A percentile compares a stretch with the other conserved stretches of the same genome.
phyloP scores from a whole-genome alignment of 2,797 vertebrate species.

The Tragopan temminckii region DNA sequence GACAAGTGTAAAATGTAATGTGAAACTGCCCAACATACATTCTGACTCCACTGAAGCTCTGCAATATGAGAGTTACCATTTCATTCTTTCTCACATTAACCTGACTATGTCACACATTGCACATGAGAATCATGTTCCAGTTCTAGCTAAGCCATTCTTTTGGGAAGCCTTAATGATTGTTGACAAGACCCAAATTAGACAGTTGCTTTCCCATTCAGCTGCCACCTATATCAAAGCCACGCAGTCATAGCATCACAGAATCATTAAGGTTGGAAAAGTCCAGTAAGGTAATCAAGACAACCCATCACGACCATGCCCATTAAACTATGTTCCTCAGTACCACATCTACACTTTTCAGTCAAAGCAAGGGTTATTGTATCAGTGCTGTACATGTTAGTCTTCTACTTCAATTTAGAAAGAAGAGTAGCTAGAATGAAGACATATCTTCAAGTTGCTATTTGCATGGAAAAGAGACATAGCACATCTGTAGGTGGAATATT shows the following conservation, averaged over 20 bases:
- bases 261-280: too few species aligned
- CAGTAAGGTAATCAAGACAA: too few species aligned
- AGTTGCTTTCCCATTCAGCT: background rate
- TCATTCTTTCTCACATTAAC: background rate
- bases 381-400: background rate
- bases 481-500: conserved; percentile 34
- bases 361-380: background rate
- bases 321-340: too few species aligned
- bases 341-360: too few species aligned
- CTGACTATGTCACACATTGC: background rate
- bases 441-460: background rate
- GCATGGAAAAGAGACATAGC: background rate
- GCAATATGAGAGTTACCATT: background rate
- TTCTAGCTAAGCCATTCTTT: background rate
- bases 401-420: background rate
- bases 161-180: background rate
- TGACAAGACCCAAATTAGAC: background rate
- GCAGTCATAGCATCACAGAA: background rate
- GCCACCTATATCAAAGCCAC: rapidly evolving
- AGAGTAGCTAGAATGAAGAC: background rate
- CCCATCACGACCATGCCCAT: too few species aligned
- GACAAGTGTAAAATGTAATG: background rate
- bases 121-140: background rate
- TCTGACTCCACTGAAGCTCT: background rate
- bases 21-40: background rate